Evolutionary conservation across 2,888 invertebrate genomes (phyloP), one percentile per base, ranked within the genome.

Genomic region (Alviniconcha strummeri): DNA sequence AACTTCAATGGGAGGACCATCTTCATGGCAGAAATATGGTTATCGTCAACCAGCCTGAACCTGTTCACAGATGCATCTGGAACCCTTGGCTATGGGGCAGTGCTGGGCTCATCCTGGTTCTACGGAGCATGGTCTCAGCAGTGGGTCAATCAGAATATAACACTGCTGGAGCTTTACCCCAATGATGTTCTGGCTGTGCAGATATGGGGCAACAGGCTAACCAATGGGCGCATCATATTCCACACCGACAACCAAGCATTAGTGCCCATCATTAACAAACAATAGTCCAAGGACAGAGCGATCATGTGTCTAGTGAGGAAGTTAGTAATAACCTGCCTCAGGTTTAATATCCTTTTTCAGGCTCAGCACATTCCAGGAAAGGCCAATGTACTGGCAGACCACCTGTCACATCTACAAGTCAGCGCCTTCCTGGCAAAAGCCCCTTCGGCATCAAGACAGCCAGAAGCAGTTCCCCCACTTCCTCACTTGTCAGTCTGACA

Each of bases 191-290:
- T 80, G 52, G 80, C 80, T 1, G 19, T 80, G 17, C 13, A 67
- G 67, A 19, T 67, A 5, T 80, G 67, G 72, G 55, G 55, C 11
- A 52, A 7, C 54, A 11, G 9, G 11, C 17, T 56, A 6, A n/a
- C n/a, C 11, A 81, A 81, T 19, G 17, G 71, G 9, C 52, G 57
- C n/a, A 56, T 81, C 55, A 8, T 17, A 9, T 72, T 81, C 17
- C 8, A 72, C 71, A 54, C 71, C 13, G 81, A 81, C 55, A 81
- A 81, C 56, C 9, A 55, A 19, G 81, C 81, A 52, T 8, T 71
- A 5, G 81, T 81, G n/a, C 54, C 11, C 17, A 19, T 81, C 5
- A 36, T 81, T n/a, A 81, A 81, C 67, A 81, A 81, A 69, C 72
- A 72, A n/a, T 8, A 72, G 13, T 81, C 74, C 11, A 81, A 71